Base-by-base conservation (phyloP, 2,113 vertebrate genomes). In the Aythya baeri region DNA sequence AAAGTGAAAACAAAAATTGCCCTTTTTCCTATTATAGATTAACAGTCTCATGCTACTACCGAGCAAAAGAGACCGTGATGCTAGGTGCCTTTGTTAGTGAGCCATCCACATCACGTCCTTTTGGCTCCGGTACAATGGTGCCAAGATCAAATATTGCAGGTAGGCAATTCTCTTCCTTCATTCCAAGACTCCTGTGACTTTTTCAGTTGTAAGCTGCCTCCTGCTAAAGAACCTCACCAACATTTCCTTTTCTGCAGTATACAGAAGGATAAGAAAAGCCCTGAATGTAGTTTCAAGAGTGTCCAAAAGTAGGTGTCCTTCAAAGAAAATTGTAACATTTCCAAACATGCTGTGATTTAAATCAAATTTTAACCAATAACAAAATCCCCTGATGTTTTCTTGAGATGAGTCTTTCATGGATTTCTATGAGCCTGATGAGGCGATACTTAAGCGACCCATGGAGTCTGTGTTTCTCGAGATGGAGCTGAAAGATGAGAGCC, bases 11-110 rank as follows among this genome's bases (percentile, higher is more conserved):
- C 29, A 85, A 65, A 81, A 87, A 49, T 15, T n/a, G 54, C 31
- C 17, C 4, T 62, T 77, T 79, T 65, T 89, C 43, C 70, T 78
- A 14, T 70, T 89, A n/a, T 3, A 97, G 97, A 36, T 34, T 97
- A 76, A 94, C 83, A 52, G 73, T 97, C 34, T 59, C 95, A 63
- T 98, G 97, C 89, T 96, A 95, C 61, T 96, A 97, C 27, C 89
- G 32, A 83, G 72, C 95, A 61, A 97, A 96, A 89, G 97, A 97
- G 83, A 96, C 89, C 1, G 32, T 97, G 31, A 91, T 90, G 49
- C 82, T 96, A 5, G 54, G 85, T 29, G 86, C 83, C 46, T 81
- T 88, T 2, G 0, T 73, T 50, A 84, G 83, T 20, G 81, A 94
- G 22, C 43, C 32, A 2, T 86, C 79, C 43, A 75, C 31, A 44